phyloP scores from a whole-genome alignment of 2,797 vertebrate genomes.

The Characodon lateralis region DNA sequence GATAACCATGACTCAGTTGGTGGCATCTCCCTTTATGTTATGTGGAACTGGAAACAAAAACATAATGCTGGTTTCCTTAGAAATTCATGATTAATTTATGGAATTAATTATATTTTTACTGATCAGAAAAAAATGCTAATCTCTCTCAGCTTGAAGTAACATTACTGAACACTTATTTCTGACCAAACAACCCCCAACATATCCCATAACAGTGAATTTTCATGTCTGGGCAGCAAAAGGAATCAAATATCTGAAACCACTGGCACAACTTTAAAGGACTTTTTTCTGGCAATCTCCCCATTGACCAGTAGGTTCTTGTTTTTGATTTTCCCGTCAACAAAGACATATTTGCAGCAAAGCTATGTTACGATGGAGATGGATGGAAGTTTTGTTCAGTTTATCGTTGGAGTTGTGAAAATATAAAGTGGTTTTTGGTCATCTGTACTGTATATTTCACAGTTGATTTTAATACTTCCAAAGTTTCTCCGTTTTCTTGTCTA shows the following conservation, averaged over 20 bases:
- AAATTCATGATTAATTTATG: background rate
- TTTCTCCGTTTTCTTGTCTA: background rate
- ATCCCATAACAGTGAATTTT: background rate
- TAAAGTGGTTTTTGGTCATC: background rate
- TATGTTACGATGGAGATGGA: too few species aligned
- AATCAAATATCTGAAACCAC: background rate
- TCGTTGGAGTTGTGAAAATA: background rate
- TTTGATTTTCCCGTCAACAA: background rate
- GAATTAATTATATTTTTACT: background rate
- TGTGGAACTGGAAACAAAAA: conserved; percentile 4
- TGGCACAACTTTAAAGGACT: background rate
- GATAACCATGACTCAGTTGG: conserved; percentile 19
- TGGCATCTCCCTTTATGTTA: background rate
- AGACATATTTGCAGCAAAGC: too few species aligned
- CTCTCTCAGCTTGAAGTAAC: background rate
- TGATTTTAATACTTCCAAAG: background rate
- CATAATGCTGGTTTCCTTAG: background rate
- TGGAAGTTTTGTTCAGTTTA: background rate
- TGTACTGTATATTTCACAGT: background rate
- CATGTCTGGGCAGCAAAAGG: background rate
- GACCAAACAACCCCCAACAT: background rate
- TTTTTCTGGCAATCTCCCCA: background rate
- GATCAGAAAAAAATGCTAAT: background rate
- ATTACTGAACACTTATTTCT: background rate
- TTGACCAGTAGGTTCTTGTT: background rate